Evolutionary conservation across 92 coral and sea anemone genomes (phyloP).

Genomic region (Virgularia gustaviana): DNA sequence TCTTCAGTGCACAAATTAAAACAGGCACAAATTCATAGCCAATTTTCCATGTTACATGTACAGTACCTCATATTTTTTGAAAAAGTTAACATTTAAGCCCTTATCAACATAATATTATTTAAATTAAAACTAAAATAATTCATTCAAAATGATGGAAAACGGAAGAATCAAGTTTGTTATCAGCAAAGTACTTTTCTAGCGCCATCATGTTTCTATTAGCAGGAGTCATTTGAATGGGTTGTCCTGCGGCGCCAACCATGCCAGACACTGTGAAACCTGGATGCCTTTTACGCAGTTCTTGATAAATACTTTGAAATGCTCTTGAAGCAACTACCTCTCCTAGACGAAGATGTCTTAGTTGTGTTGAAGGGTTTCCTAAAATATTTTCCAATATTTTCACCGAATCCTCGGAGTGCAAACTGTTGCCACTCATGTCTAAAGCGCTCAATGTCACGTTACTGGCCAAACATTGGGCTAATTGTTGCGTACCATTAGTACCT

Average conservation of each 20-base stretch:
- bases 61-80: no score
- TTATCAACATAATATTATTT: no score
- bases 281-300: neutral
- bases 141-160: no score
- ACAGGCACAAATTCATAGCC: no score
- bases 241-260: constrained; percentile 20
- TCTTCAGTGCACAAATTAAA: no score
- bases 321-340: constrained; percentile 8
- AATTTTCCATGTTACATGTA: no score
- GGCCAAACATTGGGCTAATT: constrained; percentile 66
- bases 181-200: neutral
- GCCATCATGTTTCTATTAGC: neutral
- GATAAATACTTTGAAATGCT: neutral
- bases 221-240: constrained; percentile 2
- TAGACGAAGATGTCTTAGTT: constrained; percentile 3
- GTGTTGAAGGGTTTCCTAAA: neutral
- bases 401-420: constrained; percentile 66
- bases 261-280: neutral
- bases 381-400: constrained; percentile 50
- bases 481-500: constrained; percentile 64
- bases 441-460: constrained; percentile 56
- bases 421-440: constrained; percentile 67
- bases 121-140: no score
- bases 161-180: neutral
- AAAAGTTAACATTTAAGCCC: no score